Base-by-base conservation (phyloP, 2,797 vertebrate genomes). In the Coregonus sp. region DNA sequence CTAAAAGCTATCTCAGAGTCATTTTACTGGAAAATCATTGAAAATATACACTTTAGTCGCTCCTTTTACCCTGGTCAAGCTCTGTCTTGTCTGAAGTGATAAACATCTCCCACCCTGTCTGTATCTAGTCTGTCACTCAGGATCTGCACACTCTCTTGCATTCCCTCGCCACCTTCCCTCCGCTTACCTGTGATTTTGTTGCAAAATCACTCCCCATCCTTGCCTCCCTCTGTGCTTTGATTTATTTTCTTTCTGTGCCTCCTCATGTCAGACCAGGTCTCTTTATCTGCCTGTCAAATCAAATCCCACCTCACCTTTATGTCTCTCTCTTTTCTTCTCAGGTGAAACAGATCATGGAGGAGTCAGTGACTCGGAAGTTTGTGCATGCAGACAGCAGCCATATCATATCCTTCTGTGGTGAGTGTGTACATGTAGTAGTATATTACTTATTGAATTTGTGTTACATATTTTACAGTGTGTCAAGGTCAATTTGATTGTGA, bases 271-370 rank as follows among this genome's bases (percentile, higher is more conserved):
- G 7, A 16, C 59, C 47, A 52, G 31, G 33, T 73, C 56, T 61
- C 25, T 47, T 47, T 59, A 75, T 61, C 66, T 47, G 66, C 33
- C 54, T 35, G 31, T 61, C 72, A 61, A 16, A 61, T 25, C 40
- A 47, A 63, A 63, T 25, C 54, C 33, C 18, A 51, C 40, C 54
- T 61, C 2, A 37, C 31, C 33, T 31, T 31, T 31, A 37, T 40
- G 1, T 72, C 56, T 40, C n/a, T 73, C 35, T 31, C 5, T n/a
- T 71, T 86, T 31, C 80, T 71, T 85, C 76, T 50, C 85, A 99
- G 98, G 98, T 99, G 86, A 99, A 99, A 82, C 97, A 99, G 93
- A 99, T 99, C 86, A 99, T 99, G 98, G 97, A 99, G 89, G 98
- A 99, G 89, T 96, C 97, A 0, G 97, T 99, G 80, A 99, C 97